Evolutionary conservation across 1,140 invertebrate genomes (phyloP).

Genomic region (Stenopsyche tienmushanensis): DNA sequence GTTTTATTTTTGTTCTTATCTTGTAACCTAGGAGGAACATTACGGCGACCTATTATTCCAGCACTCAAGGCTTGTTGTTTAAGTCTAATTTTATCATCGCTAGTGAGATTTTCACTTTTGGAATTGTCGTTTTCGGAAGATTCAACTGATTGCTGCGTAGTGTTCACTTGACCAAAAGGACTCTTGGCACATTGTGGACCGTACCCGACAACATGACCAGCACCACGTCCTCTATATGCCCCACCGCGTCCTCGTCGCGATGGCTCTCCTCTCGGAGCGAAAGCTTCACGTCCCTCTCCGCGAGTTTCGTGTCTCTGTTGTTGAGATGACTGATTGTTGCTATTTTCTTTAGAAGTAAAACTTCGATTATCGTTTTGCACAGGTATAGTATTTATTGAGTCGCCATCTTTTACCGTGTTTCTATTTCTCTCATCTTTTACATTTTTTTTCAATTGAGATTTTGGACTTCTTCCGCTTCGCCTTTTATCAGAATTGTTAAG

Average conservation of each 20-base stretch:
- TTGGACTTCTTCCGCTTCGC: slow-evolving; percentile 49
- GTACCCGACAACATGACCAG: slow-evolving; percentile 62
- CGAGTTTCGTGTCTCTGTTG: slow-evolving; percentile 44
- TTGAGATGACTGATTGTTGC: slow-evolving; percentile 24
- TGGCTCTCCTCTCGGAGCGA: slow-evolving; percentile 80
- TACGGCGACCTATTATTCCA: slow-evolving; percentile 57
- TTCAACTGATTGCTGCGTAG: slow-evolving; percentile 52
- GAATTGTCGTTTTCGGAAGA: slow-evolving; percentile 50
- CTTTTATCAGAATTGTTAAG: slow-evolving; percentile 48
- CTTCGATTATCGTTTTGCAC: slow-evolving; percentile 45
- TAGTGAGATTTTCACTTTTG: slow-evolving; percentile 49
- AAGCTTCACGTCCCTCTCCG: slow-evolving; percentile 58
- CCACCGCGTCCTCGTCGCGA: slow-evolving; percentile 74
- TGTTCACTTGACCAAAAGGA: slow-evolving; percentile 65
- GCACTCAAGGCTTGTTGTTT: slow-evolving; percentile 68
- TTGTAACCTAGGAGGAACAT: slow-evolving; percentile 43
- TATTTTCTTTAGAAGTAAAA: slow-evolving; percentile 22
- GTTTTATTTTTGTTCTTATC: slow-evolving; percentile 41
- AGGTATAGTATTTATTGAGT: slow-evolving; percentile 37
- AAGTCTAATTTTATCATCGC: slow-evolving; percentile 67
- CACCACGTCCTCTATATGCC: slow-evolving; percentile 51
- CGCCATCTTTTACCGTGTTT: slow-evolving; percentile 45
- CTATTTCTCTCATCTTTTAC: slow-evolving; percentile 63
- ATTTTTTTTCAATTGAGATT: slow-evolving; percentile 50
- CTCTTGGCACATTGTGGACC: slow-evolving; percentile 75